Evolutionary conservation across 2,888 invertebrate genomes (phyloP).

Genomic region (Kuschelorhynchus macadamiae): DNA sequence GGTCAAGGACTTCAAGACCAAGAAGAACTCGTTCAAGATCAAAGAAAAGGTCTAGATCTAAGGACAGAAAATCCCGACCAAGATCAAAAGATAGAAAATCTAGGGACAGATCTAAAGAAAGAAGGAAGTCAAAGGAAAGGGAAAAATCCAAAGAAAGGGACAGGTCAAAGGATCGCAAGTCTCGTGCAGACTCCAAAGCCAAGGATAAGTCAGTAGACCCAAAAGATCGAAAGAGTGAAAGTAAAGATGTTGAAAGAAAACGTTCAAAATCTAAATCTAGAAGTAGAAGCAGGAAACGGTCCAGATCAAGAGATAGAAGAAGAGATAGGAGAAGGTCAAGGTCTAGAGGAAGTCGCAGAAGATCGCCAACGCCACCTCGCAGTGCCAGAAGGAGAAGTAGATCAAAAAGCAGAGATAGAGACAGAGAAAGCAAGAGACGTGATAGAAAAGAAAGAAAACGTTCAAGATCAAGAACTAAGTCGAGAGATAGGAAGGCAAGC

Average conservation of each 20-base stretch:
- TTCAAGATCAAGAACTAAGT: constrained; percentile 46
- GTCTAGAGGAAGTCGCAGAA: constrained; percentile 70
- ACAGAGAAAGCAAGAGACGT: constrained; percentile 60
- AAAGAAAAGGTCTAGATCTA: constrained; percentile 67
- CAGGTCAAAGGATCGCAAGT: constrained; percentile 61
- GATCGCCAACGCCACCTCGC: constrained; percentile 67
- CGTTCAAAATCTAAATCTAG: constrained; percentile 69
- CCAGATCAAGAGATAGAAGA: constrained; percentile 74
- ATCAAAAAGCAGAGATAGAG: constrained; percentile 64
- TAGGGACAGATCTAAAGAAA: constrained; percentile 56
- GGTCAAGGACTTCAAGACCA: constrained; percentile 50
- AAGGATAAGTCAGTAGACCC: constrained; percentile 54
- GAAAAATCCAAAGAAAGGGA: constrained; percentile 54
- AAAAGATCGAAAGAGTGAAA: constrained; percentile 58
- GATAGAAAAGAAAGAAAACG: constrained; percentile 58
- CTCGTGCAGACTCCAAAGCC: constrained; percentile 56
- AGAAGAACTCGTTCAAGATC: constrained; percentile 61
- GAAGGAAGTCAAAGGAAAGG: constrained; percentile 57
- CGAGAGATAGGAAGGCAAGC: constrained; percentile 44
- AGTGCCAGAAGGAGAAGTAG: constrained; percentile 60
- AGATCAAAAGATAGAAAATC: constrained; percentile 50
- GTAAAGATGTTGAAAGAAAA: constrained; percentile 61
- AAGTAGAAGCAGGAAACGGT: constrained; percentile 72
- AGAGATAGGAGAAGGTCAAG: constrained; percentile 68
- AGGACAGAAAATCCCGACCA: constrained; percentile 53